Conservation (phyloP, 2,888 invertebrate genomes). For the Meloe dianella region DNA sequence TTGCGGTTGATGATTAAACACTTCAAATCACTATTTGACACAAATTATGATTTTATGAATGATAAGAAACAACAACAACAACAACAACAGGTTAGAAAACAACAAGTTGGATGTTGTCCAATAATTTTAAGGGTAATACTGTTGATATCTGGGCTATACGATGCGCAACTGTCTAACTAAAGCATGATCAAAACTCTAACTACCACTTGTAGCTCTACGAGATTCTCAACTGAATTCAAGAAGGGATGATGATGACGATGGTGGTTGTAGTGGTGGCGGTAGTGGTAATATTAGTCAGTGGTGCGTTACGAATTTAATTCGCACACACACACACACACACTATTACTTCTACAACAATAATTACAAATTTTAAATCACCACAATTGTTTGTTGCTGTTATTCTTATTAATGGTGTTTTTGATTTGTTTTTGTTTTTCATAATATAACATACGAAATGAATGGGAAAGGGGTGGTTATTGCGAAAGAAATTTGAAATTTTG, state of each 20-base stretch:
- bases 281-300: conserved; percentile 7
- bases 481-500: background rate
- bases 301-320: background rate
- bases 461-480: too few relatives aligned
- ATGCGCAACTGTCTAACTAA: conserved; percentile 45
- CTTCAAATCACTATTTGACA: background rate
- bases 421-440: background rate
- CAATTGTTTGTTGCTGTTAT: background rate
- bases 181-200: conserved; percentile 43
- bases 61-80: background rate
- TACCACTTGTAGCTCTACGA: conserved; percentile 48
- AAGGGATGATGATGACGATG: conserved; percentile 23
- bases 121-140: background rate
- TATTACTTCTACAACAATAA: background rate
- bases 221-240: conserved; percentile 17
- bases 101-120: conserved; percentile 8
- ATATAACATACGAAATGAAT: too few relatives aligned
- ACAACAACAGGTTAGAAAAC: conserved; percentile 10
- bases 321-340: too few relatives aligned
- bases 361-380: background rate
- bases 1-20: background rate
- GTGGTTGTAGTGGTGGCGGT: conserved; percentile 22
- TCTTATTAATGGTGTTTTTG: background rate
- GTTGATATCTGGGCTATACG: conserved; percentile 26
- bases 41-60: background rate